Percentiles rank a stretch among this genome's conserved stretches.
Conservation (phyloP, 2,113 vertebrate genomes). For the Leucosticte australis region DNA sequence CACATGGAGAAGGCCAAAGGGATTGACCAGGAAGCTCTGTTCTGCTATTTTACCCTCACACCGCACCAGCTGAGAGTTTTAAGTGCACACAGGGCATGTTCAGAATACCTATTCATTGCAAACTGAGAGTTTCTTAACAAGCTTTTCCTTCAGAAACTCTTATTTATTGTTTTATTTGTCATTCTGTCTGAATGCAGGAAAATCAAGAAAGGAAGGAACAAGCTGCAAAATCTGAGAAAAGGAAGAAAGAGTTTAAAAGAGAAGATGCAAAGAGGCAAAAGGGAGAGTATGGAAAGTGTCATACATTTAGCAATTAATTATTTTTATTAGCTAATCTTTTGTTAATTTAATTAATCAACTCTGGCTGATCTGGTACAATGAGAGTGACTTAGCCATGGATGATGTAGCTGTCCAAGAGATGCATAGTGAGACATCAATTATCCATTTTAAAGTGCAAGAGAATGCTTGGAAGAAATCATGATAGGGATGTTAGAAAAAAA, state of each 20-base stretch:
- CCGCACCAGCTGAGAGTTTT: not conserved
- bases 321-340: not conserved
- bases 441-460: not conserved
- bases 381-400: not conserved
- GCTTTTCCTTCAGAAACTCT: not conserved
- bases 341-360: not conserved
- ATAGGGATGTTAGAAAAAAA: not conserved
- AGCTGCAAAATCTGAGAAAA: slow-evolving; percentile 83
- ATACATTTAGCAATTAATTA: slow-evolving; percentile 55
- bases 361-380: not conserved
- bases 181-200: slow-evolving; percentile 75
- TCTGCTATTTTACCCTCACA: not conserved
- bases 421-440: not conserved
- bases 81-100: not conserved
- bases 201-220: slow-evolving; percentile 86
- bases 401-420: not conserved
- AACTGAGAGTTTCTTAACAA: not conserved
- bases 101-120: not conserved
- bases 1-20: not conserved
- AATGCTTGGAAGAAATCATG: not conserved
- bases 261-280: slow-evolving; percentile 85
- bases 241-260: slow-evolving; percentile 84
- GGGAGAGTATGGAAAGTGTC: slow-evolving; percentile 81
- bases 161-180: not conserved
- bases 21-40: not conserved